Evolutionary conservation across 2,888 invertebrate genomes (phyloP).

Genomic region (Drosophila subquinaria): DNA sequence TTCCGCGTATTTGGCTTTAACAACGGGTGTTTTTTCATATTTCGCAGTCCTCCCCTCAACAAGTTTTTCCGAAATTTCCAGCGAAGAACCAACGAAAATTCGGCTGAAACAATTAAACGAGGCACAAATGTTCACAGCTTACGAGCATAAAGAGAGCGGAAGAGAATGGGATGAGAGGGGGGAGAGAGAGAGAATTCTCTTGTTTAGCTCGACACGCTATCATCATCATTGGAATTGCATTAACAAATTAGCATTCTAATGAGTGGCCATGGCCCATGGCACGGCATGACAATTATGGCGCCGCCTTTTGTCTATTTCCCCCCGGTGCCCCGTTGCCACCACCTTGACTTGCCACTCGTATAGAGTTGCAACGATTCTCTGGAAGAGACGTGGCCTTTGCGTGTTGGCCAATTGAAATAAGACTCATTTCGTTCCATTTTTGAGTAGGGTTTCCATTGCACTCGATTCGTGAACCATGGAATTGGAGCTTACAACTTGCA

Average conservation of each 20-base stretch:
- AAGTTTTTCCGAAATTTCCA: constrained; percentile 26
- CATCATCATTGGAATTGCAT: constrained; percentile 62
- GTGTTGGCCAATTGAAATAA: constrained; percentile 72
- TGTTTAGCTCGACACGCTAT: constrained; percentile 34
- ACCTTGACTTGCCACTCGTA: not conserved
- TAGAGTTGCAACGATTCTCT: constrained; percentile 37
- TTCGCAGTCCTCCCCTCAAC: not conserved
- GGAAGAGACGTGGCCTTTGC: constrained; percentile 61
- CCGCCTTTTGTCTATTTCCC: constrained; percentile 55
- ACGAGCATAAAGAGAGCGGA: not conserved
- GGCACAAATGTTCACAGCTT: constrained; percentile 64
- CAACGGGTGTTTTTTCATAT: constrained; percentile 10
- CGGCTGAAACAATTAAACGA: constrained; percentile 55
- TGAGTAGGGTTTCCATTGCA: constrained; percentile 15
- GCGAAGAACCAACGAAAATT: constrained; percentile 35
- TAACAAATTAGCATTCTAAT: constrained; percentile 78
- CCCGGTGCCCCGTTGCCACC: not conserved
- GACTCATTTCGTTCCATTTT: constrained; percentile 44
- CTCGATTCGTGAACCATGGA: constrained; percentile 7
- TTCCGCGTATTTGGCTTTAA: constrained; percentile 30
- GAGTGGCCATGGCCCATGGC: constrained; percentile 51
- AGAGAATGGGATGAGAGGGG: not conserved
- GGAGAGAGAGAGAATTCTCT: not conserved
- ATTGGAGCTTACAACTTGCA: constrained; percentile 11
- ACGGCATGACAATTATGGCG: constrained; percentile 70